phyloP scores from a whole-genome alignment of 2,888 invertebrate species.

The Macrophya annulata region DNA sequence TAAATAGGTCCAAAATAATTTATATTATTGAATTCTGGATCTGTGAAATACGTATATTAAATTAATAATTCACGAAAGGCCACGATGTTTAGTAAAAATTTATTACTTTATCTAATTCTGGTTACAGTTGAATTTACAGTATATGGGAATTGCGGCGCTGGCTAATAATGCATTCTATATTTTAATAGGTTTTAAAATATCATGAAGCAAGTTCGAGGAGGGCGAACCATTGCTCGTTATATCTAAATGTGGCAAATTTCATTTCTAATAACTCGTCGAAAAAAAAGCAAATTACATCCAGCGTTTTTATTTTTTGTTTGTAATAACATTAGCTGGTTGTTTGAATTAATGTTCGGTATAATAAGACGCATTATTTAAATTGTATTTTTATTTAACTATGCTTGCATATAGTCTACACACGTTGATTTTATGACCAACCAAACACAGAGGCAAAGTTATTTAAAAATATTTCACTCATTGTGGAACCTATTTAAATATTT shows the following conservation, averaged over 20 bases:
- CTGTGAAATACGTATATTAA: not conserved
- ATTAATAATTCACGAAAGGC: not conserved
- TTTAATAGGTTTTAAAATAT: not conserved
- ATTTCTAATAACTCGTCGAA: not conserved
- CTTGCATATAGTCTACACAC: constrained; percentile 33
- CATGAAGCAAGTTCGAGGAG: not conserved
- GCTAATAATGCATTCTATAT: not conserved
- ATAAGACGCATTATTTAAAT: not conserved
- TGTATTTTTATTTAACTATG: constrained; percentile 6
- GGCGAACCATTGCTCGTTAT: not conserved
- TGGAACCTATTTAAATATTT: constrained; percentile 53
- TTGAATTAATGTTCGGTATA: not conserved
- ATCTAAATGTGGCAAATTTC: not conserved
- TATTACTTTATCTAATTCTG: constrained; percentile 20
- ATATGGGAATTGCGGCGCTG: not conserved
- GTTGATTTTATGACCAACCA: constrained; percentile 16
- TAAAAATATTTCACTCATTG: constrained; percentile 55
- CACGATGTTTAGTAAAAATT: constrained; percentile 17
- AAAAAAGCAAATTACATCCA: too few species aligned
- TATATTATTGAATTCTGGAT: not conserved
- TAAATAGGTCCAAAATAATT: not conserved
- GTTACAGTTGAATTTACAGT: constrained; percentile 24
- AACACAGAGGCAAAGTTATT: constrained; percentile 15
- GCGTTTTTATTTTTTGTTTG: not conserved
- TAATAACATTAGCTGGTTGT: not conserved